phyloP scores from a whole-genome alignment of 2,888 invertebrate species.

The Metalampra italica region DNA sequence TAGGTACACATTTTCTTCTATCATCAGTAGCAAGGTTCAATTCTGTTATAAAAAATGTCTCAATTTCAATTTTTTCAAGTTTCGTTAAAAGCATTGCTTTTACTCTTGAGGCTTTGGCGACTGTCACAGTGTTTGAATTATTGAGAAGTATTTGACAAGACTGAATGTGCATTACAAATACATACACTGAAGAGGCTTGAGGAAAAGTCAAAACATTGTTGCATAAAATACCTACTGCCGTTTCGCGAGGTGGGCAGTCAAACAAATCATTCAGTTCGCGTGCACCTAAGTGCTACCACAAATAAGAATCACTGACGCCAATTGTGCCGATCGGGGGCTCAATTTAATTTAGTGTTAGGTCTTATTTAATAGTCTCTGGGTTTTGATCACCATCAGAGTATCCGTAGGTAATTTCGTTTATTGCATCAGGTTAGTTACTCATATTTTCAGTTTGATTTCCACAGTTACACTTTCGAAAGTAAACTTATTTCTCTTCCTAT shows the following conservation, averaged over 20 bases:
- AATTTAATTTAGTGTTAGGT: slow-evolving; percentile 28
- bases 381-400: background rate
- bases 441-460: too few relatives aligned
- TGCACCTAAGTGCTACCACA: slow-evolving; percentile 35
- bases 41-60: too few relatives aligned
- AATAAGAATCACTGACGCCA: slow-evolving; percentile 35
- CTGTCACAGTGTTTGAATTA: background rate
- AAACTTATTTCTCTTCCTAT: too few relatives aligned
- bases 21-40: too few relatives aligned
- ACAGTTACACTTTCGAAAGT: too few relatives aligned
- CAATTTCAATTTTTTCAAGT: too few relatives aligned
- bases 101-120: background rate
- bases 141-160: background rate
- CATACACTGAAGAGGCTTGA: too few relatives aligned
- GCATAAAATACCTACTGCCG: slow-evolving; percentile 1
- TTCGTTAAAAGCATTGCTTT: too few relatives aligned
- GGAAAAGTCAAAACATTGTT: background rate
- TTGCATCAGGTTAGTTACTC: too few relatives aligned
- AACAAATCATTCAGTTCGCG: slow-evolving; percentile 36
- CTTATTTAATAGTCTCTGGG: slow-evolving; percentile 8
- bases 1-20: too few relatives aligned
- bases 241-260: slow-evolving; percentile 10
- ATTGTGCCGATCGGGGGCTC: slow-evolving; percentile 32
- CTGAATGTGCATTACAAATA: background rate
- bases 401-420: background rate